Percentiles rank a stretch among this genome's conserved stretches.
These are phyloP conservation scores for Lysandra bellargus DNA, from an alignment of 2,888 invertebrate genomes.

Conservation along the genomic window DNA sequence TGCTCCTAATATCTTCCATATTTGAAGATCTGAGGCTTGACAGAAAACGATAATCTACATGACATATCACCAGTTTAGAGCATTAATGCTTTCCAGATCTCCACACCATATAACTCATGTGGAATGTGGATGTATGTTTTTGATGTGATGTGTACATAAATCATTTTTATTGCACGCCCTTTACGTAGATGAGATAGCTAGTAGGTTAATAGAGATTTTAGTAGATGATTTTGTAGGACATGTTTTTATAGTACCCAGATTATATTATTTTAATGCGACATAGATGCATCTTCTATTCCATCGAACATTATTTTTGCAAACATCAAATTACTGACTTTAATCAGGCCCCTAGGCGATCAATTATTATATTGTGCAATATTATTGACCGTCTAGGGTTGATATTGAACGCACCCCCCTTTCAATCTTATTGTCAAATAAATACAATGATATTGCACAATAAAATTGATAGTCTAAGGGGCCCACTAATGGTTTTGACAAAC, in stretches of 20 bases:
- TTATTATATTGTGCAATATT: too few relatives aligned
- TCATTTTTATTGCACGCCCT: conserved; percentile 10
- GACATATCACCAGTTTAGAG: not conserved
- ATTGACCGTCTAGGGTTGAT: too few relatives aligned
- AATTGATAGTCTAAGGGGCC: too few relatives aligned
- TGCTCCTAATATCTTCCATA: not conserved
- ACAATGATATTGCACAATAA: too few relatives aligned
- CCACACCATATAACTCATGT: not conserved
- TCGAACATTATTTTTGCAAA: too few relatives aligned
- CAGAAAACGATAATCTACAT: not conserved
- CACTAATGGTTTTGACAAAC: too few relatives aligned
- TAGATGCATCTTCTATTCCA: too few relatives aligned
- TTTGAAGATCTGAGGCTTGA: not conserved
- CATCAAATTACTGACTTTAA: too few relatives aligned
- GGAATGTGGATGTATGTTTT: conserved; percentile 10
- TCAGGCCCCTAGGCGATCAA: too few relatives aligned
- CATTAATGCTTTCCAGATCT: not conserved
- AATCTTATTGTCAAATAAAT: too few relatives aligned
- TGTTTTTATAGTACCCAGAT: not conserved
- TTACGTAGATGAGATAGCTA: not conserved
- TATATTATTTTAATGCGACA: too few relatives aligned
- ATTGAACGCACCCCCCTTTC: too few relatives aligned
- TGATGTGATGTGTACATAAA: conserved; percentile 11
- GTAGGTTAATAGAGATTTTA: not conserved
- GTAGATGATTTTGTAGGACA: not conserved